These are phyloP conservation scores for Hydropsyche betteni DNA, from an alignment of 2,888 invertebrate genomes.

Conservation along the genomic window DNA sequence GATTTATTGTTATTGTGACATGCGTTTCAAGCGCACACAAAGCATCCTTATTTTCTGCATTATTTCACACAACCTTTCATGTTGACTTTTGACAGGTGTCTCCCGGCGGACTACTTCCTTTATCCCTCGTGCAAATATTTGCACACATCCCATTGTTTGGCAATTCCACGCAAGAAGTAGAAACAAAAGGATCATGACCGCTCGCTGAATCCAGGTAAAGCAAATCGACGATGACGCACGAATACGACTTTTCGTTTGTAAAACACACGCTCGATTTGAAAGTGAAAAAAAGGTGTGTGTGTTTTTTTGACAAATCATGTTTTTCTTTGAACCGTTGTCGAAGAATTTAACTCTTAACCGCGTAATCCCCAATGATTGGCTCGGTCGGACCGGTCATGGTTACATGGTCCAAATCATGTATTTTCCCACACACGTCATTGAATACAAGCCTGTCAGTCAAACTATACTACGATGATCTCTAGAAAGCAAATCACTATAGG, in stretches of 20 bases:
- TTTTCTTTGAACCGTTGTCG: constrained; percentile 11
- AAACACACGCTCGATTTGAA: background rate
- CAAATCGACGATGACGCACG: background rate
- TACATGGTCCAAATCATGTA: constrained; percentile 32
- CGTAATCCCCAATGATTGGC: constrained; percentile 36
- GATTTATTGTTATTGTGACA: constrained; percentile 24
- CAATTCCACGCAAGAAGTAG: constrained; percentile 3
- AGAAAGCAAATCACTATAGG: constrained; percentile 11
- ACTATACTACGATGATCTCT: constrained; percentile 31
- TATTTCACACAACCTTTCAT: constrained; percentile 38
- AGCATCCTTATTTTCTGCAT: constrained; percentile 40
- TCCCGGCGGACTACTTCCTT: constrained; percentile 36
- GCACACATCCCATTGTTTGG: constrained; percentile 48
- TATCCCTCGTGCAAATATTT: constrained; percentile 44
- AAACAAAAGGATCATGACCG: background rate
- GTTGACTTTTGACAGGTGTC: constrained; percentile 41
- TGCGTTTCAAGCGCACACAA: background rate
- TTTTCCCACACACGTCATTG: constrained; percentile 46
- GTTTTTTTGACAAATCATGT: constrained; percentile 22
- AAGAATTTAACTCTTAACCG: constrained; percentile 34
- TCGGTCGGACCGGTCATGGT: constrained; percentile 22
- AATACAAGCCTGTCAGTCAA: constrained; percentile 42
- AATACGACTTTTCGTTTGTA: background rate
- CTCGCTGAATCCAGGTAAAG: background rate
- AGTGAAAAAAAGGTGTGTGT: background rate